Conservation (phyloP, 53 echinoderm and acorn worm species). For the Pentamera pediparva region DNA sequence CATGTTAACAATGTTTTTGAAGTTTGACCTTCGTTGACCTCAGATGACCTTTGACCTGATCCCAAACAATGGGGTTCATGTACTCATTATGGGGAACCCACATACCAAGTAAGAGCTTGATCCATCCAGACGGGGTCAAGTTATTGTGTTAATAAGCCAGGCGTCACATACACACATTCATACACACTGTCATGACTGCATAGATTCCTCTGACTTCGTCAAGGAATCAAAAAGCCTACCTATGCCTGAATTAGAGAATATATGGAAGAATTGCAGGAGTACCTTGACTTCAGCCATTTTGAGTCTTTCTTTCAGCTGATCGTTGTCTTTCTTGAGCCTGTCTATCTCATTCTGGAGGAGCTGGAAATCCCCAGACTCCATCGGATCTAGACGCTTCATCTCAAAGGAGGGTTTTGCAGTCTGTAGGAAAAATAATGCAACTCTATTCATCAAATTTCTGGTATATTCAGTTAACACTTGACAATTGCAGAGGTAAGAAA, state of each 20-base stretch:
- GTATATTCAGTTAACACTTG: too few relatives aligned
- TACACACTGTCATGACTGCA: background rate
- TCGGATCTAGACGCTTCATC: conserved; percentile 80
- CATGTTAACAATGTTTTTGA: too few relatives aligned
- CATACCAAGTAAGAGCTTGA: too few relatives aligned
- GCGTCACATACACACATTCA: background rate
- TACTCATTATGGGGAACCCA: too few relatives aligned
- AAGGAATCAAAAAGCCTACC: too few relatives aligned
- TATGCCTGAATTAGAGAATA: background rate
- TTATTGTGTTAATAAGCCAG: too few relatives aligned
- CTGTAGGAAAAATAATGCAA: background rate
- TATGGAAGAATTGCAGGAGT: background rate
- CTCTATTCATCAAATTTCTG: background rate
- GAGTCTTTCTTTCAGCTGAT: conserved; percentile 79
- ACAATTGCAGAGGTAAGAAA: too few relatives aligned
- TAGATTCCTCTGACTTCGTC: too few relatives aligned
- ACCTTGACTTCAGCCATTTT: conserved; percentile 77
- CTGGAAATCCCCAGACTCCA: conserved; percentile 81
- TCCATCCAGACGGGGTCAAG: too few relatives aligned
- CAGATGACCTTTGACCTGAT: too few relatives aligned
- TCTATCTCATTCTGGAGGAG: conserved; percentile 88
- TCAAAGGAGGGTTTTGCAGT: conserved; percentile 84
- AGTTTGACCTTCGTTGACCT: too few relatives aligned
- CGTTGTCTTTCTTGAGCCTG: conserved; percentile 77
- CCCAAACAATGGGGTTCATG: too few relatives aligned